These are phyloP conservation scores for Chalcis sispes DNA, from an alignment of 2,888 invertebrate species.

Conservation along the genomic window DNA sequence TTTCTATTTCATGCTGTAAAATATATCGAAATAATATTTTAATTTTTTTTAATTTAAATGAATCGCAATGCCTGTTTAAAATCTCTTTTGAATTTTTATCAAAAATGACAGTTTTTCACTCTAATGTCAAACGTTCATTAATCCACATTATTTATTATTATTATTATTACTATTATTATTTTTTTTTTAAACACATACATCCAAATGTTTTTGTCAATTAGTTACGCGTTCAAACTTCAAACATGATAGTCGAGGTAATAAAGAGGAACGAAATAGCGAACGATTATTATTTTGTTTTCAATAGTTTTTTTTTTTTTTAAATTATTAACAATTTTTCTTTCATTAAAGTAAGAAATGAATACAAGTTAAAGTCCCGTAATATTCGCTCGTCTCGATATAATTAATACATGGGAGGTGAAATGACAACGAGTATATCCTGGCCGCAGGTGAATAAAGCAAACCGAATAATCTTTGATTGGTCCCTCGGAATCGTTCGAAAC, in stretches of 20 bases:
- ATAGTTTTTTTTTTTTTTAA: too few relatives aligned
- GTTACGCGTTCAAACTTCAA: not conserved
- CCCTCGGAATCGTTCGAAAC: conserved; percentile 26
- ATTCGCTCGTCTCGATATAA: not conserved
- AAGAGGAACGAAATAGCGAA: not conserved
- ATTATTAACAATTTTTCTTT: not conserved
- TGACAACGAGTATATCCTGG: too few relatives aligned
- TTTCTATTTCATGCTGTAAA: too few relatives aligned
- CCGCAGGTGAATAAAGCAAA: not conserved
- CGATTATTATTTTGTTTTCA: too few relatives aligned
- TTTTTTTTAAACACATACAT: not conserved
- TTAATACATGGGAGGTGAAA: not conserved
- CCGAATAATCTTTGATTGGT: conserved; percentile 3
- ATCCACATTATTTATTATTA: not conserved
- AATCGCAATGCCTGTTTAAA: too few relatives aligned
- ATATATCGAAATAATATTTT: too few relatives aligned
- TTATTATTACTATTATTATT: too few relatives aligned
- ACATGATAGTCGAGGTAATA: conserved; percentile 24
- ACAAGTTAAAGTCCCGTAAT: not conserved
- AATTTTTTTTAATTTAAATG: too few relatives aligned
- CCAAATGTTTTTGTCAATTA: not conserved
- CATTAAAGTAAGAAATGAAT: not conserved
- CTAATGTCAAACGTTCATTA: conserved; percentile 4
- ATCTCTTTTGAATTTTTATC: too few relatives aligned
- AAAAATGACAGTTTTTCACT: not conserved